Evolutionary conservation across 2,113 vertebrate genomes (phyloP).

Genomic region (Irena cyanogastra): DNA sequence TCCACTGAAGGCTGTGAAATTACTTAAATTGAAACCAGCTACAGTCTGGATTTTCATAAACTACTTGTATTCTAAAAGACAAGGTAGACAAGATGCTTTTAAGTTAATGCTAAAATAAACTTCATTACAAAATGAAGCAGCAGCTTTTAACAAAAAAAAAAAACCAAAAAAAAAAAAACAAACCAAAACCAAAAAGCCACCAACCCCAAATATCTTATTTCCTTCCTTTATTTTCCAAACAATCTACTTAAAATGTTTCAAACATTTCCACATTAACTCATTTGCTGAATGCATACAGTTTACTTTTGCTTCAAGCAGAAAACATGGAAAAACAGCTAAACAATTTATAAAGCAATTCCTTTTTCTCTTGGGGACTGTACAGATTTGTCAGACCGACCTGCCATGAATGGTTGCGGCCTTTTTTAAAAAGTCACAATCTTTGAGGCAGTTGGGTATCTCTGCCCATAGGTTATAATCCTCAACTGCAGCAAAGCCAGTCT

Average conservation of each 20-base stretch:
- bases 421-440: not conserved
- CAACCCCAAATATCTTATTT: not conserved
- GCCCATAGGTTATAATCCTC: not conserved
- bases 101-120: not conserved
- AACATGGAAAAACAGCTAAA: not conserved
- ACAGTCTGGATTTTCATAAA: not conserved
- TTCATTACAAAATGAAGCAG: not conserved
- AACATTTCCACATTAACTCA: not conserved
- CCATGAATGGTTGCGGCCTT: not conserved
- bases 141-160: not conserved
- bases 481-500: not conserved
- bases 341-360: not conserved
- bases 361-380: not conserved
- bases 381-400: not conserved
- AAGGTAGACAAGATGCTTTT: not conserved
- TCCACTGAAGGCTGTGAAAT: not conserved
- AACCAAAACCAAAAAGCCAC: too few relatives aligned
- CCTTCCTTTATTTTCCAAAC: not conserved
- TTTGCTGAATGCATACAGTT: not conserved
- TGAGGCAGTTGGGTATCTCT: not conserved
- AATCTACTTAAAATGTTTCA: not conserved
- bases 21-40: not conserved
- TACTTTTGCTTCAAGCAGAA: not conserved
- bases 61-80: not conserved
- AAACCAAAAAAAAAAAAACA: not conserved